These are phyloP conservation scores for Barypeithes pellucidus DNA, from an alignment of 2,888 invertebrate genomes.

Conservation along the genomic window DNA sequence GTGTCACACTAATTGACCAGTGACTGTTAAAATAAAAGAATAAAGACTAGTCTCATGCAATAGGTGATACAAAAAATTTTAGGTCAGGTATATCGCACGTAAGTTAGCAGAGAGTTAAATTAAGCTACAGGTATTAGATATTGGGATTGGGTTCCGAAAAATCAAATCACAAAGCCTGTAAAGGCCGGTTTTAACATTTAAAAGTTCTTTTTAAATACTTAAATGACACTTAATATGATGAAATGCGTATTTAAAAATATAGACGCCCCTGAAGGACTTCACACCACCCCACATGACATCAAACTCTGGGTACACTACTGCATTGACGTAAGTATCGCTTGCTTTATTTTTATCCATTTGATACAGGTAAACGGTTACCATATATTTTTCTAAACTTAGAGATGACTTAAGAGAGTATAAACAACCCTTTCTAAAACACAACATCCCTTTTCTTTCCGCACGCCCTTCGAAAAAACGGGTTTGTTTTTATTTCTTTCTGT, in stretches of 20 bases:
- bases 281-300: too few relatives aligned
- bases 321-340: not conserved
- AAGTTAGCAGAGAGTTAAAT: not conserved
- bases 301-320: too few relatives aligned
- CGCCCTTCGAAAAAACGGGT: constrained; percentile 22
- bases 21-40: constrained; percentile 33
- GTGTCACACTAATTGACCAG: constrained; percentile 51
- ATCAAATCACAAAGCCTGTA: too few relatives aligned
- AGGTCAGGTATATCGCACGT: constrained; percentile 9
- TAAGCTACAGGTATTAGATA: too few relatives aligned
- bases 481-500: constrained; percentile 20
- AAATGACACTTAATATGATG: too few relatives aligned
- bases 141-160: too few relatives aligned
- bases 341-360: not conserved
- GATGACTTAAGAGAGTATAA: constrained; percentile 28
- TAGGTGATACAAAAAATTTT: constrained; percentile 24
- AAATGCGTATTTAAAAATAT: too few relatives aligned
- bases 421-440: constrained; percentile 28
- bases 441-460: constrained; percentile 16
- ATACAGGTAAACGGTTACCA: constrained; percentile 6
- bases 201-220: too few relatives aligned
- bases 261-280: too few relatives aligned
- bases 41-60: constrained; percentile 38
- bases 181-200: too few relatives aligned
- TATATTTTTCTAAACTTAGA: constrained; percentile 20